Conservation (phyloP, 2,797 vertebrate genomes). For the Pseudochirops corinnae region DNA sequence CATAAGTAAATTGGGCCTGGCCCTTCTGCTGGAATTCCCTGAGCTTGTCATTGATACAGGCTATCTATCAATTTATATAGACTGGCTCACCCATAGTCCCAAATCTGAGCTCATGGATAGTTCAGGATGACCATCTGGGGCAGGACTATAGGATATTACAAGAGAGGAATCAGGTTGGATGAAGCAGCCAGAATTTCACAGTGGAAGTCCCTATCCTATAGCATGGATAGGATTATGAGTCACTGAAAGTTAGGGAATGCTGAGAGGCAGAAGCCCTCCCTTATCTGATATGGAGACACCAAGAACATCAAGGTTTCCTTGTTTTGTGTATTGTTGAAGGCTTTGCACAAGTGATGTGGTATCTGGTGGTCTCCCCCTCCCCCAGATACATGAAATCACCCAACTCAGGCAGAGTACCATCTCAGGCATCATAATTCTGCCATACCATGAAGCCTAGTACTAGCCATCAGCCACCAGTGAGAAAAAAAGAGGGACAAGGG, state of each 20-base stretch:
- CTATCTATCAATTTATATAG: background rate
- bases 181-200: background rate
- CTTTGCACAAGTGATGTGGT: background rate
- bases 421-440: background rate
- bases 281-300: background rate
- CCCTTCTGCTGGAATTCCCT: background rate
- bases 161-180: background rate
- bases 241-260: background rate
- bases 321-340: background rate
- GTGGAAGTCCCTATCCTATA: background rate
- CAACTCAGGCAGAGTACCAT: background rate
- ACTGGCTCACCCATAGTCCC: background rate
- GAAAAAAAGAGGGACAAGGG: background rate
- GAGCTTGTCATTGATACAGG: background rate
- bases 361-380: background rate
- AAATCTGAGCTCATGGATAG: background rate
- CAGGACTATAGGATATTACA: background rate
- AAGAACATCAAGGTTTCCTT: background rate
- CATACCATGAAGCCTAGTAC: background rate
- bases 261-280: background rate
- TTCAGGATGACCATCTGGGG: background rate
- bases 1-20: background rate
- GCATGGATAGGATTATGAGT: background rate
- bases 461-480: background rate
- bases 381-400: too few species aligned